These are phyloP conservation scores for Pachyrhynchus sulphureomaculatus DNA, from an alignment of 1,140 invertebrate species.

Conservation along the genomic window DNA sequence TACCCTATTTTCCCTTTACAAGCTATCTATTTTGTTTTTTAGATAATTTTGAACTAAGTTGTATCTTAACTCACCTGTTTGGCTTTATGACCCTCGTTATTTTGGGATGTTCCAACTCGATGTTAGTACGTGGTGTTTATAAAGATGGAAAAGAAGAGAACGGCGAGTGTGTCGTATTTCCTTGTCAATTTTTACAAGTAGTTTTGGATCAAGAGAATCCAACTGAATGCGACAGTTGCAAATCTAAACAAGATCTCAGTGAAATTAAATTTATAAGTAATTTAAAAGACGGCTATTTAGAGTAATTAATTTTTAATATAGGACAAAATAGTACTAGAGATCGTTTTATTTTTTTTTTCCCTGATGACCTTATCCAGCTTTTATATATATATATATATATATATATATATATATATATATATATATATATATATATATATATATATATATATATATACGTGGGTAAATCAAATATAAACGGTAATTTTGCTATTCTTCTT, in stretches of 20 bases:
- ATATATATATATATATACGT: no score
- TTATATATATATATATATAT: no score
- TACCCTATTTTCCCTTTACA: no score
- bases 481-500: no score
- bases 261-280: neutral
- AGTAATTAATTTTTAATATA: neutral
- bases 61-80: conserved; percentile 72
- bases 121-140: conserved; percentile 79
- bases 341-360: no score
- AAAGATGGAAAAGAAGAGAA: conserved; percentile 78
- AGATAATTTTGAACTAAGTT: conserved; percentile 69
- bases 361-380: no score
- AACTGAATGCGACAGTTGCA: neutral
- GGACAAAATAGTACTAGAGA: no score
- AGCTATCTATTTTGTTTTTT: conserved; percentile 39
- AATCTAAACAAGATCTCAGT: neutral
- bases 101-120: conserved; percentile 78
- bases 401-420: no score
- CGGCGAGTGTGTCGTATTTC: conserved; percentile 77
- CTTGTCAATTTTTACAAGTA: conserved; percentile 72
- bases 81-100: conserved; percentile 71
- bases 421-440: no score
- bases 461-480: no score
- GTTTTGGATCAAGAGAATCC: conserved; percentile 14
- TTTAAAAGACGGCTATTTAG: neutral